Evolutionary conservation across 2,113 vertebrate genomes (phyloP).

Genomic region (Polypterus senegalus): DNA sequence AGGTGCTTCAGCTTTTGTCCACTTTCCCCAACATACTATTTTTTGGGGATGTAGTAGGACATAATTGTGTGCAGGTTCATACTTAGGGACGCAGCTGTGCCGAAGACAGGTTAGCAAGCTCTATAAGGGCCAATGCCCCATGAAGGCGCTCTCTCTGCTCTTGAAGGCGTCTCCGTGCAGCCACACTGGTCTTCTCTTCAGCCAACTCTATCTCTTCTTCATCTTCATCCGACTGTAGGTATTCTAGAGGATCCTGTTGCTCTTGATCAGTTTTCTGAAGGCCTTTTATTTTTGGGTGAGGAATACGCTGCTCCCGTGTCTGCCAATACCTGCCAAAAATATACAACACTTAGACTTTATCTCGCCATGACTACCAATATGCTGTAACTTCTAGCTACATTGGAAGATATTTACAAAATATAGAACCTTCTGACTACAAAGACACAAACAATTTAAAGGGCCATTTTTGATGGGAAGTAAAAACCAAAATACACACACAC

Average conservation of each 20-base stretch:
- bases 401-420: too few species aligned
- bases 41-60: slow-evolving; percentile 18
- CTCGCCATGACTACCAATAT: too few species aligned
- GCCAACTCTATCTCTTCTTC: slow-evolving; percentile 52
- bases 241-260: slow-evolving; percentile 90
- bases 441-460: too few species aligned
- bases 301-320: slow-evolving; percentile 73
- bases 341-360: neutral
- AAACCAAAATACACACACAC: too few species aligned
- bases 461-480: too few species aligned
- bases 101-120: slow-evolving; percentile 75
- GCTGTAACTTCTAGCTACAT: too few species aligned
- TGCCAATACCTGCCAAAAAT: slow-evolving; percentile 72
- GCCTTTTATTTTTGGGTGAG: slow-evolving; percentile 62
- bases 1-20: slow-evolving; percentile 96
- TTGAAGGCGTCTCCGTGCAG: slow-evolving; percentile 69
- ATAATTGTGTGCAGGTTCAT: slow-evolving; percentile 6
- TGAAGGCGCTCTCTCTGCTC: slow-evolving; percentile 93
- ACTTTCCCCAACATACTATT: slow-evolving; percentile 19
- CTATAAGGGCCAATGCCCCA: slow-evolving; percentile 84
- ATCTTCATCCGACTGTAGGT: slow-evolving; percentile 76
- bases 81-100: slow-evolving; percentile 51
- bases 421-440: too few species aligned
- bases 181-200: slow-evolving; percentile 44
- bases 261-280: slow-evolving; percentile 75